These are phyloP conservation scores for Takifugu ocellatus DNA, from an alignment of 2,797 vertebrate genomes.

Conservation along the genomic window DNA sequence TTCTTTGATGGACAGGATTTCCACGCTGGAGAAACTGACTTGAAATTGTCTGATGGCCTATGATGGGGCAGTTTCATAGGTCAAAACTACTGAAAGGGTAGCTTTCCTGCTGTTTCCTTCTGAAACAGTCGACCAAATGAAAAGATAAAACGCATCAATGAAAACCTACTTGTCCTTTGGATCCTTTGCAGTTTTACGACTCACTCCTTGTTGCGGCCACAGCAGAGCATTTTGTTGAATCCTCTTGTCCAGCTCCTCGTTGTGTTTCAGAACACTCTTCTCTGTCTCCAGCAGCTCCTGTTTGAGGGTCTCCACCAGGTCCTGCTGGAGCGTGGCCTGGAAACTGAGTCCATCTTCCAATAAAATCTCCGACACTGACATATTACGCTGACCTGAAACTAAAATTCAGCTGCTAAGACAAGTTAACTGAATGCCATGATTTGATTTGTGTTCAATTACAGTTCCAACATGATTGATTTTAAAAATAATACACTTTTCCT, in stretches of 20 bases:
- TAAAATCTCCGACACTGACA: constrained; percentile 62
- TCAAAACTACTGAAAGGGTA: constrained; percentile 41
- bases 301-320: constrained; percentile 60
- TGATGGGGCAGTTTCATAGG: constrained; percentile 40
- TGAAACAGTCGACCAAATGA: too few species aligned
- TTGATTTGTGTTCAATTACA: too few species aligned
- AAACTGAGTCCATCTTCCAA: constrained; percentile 50
- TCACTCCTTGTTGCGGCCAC: constrained; percentile 33
- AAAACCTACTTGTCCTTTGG: constrained; percentile 42
- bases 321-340: constrained; percentile 54
- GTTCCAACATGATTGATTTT: too few species aligned
- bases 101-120: too few species aligned
- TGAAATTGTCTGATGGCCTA: constrained; percentile 51
- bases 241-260: constrained; percentile 66
- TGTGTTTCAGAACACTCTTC: constrained; percentile 36
- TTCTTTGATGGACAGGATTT: constrained; percentile 46
- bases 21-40: constrained; percentile 60
- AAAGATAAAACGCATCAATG: constrained; percentile 16
- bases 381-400: constrained; percentile 23
- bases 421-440: not conserved
- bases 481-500: too few species aligned
- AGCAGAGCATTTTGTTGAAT: constrained; percentile 66
- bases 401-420: not conserved
- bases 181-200: constrained; percentile 52
- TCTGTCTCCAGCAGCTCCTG: constrained; percentile 69